Conservation (phyloP, 1,140 invertebrate species). For the Eulimnadia texana region DNA sequence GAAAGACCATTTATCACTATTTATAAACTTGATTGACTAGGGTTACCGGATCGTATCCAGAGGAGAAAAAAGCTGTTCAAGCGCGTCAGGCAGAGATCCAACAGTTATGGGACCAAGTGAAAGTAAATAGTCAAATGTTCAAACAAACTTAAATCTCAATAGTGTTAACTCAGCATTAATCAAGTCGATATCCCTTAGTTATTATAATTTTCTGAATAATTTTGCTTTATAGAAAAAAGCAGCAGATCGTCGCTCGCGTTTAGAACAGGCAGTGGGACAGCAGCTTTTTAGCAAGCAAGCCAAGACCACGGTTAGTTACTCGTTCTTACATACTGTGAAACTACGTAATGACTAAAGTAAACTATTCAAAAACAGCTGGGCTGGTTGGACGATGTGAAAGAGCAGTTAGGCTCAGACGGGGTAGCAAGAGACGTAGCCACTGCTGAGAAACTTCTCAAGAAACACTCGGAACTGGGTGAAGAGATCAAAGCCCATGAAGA, state of each 20-base stretch:
- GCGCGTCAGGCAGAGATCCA: constrained; percentile 68
- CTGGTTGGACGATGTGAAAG: constrained; percentile 65
- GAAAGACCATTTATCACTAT: too few relatives aligned
- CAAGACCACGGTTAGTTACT: constrained; percentile 45
- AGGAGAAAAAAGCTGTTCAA: constrained; percentile 71
- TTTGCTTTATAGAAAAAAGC: constrained; percentile 51
- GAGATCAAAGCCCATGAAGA: constrained; percentile 83
- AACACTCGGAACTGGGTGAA: constrained; percentile 77
- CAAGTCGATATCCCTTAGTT: too few relatives aligned
- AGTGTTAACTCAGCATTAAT: background rate
- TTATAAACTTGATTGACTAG: too few relatives aligned
- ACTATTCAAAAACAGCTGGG: constrained; percentile 33
- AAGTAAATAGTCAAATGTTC: constrained; percentile 25
- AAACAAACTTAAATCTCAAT: background rate
- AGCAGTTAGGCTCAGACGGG: constrained; percentile 64
- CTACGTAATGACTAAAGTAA: background rate
- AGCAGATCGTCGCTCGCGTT: constrained; percentile 52
- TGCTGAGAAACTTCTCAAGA: constrained; percentile 76
- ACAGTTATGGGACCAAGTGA: constrained; percentile 71
- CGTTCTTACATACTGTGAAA: background rate
- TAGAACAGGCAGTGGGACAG: constrained; percentile 85
- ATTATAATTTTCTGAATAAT: constrained; percentile 4
- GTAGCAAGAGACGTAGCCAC: constrained; percentile 73
- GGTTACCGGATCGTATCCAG: constrained; percentile 57
- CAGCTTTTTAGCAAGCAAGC: constrained; percentile 84